Percentiles rank a stretch among this genome's conserved stretches.
These are phyloP conservation scores for Protomyctophum bolini DNA, from an alignment of 2,113 vertebrate species.

Conservation along the genomic window DNA sequence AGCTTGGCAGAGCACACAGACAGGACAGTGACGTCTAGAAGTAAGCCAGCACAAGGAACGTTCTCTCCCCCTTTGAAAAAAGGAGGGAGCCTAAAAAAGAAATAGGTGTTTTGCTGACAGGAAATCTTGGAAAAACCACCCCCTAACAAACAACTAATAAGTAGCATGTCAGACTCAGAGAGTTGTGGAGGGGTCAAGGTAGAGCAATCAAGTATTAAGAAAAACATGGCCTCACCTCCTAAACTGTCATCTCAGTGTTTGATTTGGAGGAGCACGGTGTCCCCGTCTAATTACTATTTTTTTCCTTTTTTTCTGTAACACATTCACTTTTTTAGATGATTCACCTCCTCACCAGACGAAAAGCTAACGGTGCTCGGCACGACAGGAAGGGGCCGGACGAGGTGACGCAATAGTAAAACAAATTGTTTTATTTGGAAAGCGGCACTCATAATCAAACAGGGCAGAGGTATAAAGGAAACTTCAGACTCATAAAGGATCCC, in stretches of 20 bases:
- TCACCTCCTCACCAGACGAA: slow-evolving; percentile 16
- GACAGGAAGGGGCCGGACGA: slow-evolving; percentile 22
- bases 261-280: slow-evolving; percentile 56
- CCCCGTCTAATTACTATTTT: slow-evolving; percentile 10
- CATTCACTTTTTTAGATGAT: slow-evolving; percentile 23
- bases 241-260: slow-evolving; percentile 44
- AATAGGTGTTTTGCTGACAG: slow-evolving; percentile 28
- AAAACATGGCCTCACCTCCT: slow-evolving; percentile 32
- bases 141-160: slow-evolving; percentile 13
- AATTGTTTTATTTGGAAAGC: slow-evolving; percentile 79
- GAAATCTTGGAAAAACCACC: slow-evolving; percentile 22
- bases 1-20: slow-evolving; percentile 34
- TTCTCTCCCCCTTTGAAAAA: slow-evolving; percentile 40
- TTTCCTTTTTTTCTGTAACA: not conserved
- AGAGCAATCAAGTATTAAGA: not conserved
- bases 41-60: slow-evolving; percentile 53
- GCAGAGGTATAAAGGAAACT: slow-evolving; percentile 58
- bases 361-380: slow-evolving; percentile 1
- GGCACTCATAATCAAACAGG: slow-evolving; percentile 68
- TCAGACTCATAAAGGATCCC: slow-evolving; percentile 62
- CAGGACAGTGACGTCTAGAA: slow-evolving; percentile 40
- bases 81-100: not conserved
- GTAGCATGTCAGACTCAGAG: slow-evolving; percentile 18
- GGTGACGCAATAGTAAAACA: slow-evolving; percentile 71
- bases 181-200: not conserved